These are phyloP conservation scores for Eciton burchellii DNA, from an alignment of 1,140 invertebrate genomes.

Conservation along the genomic window DNA sequence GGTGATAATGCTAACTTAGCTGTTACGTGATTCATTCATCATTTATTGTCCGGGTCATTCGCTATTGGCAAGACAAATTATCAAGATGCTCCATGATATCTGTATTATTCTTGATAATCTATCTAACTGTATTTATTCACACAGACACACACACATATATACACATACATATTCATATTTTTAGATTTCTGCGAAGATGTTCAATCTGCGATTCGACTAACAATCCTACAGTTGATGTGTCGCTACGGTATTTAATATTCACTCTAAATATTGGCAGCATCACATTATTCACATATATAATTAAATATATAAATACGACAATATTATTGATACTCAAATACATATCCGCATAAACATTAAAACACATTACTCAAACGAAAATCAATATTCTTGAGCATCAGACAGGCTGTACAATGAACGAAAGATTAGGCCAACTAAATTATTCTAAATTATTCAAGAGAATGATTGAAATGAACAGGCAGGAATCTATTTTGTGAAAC, in stretches of 20 bases:
- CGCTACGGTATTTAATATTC: slow-evolving; percentile 49
- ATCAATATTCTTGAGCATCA: slow-evolving; percentile 24
- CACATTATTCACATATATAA: slow-evolving; percentile 49
- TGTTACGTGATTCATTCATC: slow-evolving; percentile 68
- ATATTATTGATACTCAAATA: slow-evolving; percentile 30
- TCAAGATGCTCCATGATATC: slow-evolving; percentile 46
- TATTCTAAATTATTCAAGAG: too few species aligned
- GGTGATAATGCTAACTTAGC: slow-evolving; percentile 64
- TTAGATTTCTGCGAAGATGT: slow-evolving; percentile 46
- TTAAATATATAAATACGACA: slow-evolving; percentile 35
- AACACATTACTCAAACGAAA: slow-evolving; percentile 40
- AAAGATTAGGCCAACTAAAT: slow-evolving; percentile 62
- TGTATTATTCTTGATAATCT: slow-evolving; percentile 60
- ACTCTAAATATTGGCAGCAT: slow-evolving; percentile 57
- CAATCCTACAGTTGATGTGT: slow-evolving; percentile 49
- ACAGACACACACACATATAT: too few species aligned
- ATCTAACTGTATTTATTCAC: slow-evolving; percentile 40
- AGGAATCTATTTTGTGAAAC: slow-evolving; percentile 5
- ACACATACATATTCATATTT: too few species aligned
- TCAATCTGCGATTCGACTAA: slow-evolving; percentile 21
- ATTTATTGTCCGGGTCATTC: slow-evolving; percentile 72
- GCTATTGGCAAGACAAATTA: slow-evolving; percentile 63
- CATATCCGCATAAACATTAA: slow-evolving; percentile 37
- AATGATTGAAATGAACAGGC: slow-evolving; percentile 18
- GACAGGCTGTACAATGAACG: slow-evolving; percentile 14